A percentile compares a stretch with the other conserved stretches of the same genome.
Evolutionary conservation across 2,888 invertebrate genomes (phyloP).

Genomic region (Crioceris asparagi): DNA sequence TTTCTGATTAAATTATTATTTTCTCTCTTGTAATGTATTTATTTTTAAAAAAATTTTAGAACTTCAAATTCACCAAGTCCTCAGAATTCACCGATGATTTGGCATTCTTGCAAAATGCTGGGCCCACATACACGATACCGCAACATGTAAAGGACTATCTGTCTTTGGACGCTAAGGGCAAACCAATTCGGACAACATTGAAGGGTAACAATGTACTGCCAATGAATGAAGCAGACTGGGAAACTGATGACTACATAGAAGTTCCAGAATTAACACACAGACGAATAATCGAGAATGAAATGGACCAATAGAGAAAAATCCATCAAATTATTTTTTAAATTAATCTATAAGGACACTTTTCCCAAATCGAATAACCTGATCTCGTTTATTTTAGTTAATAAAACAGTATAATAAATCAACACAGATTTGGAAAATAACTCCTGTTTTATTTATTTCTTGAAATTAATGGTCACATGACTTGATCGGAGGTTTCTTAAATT

Average conservation of each 20-base stretch:
- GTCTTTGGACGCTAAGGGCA: constrained; percentile 48
- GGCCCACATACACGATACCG: constrained; percentile 38
- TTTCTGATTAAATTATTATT: too few relatives aligned
- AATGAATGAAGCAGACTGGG: constrained; percentile 53
- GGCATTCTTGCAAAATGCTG: constrained; percentile 54
- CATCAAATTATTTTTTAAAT: too few relatives aligned
- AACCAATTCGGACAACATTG: constrained; percentile 49
- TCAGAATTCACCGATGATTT: constrained; percentile 46
- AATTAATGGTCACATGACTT: too few relatives aligned
- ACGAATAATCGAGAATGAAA: too few relatives aligned
- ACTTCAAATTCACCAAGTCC: constrained; percentile 48
- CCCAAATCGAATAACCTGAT: too few relatives aligned
- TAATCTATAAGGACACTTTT: too few relatives aligned
- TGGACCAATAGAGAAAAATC: too few relatives aligned
- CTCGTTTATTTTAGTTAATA: too few relatives aligned
- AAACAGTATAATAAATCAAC: too few relatives aligned
- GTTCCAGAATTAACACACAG: constrained; percentile 38
- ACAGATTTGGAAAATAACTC: too few relatives aligned
- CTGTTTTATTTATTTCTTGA: too few relatives aligned
- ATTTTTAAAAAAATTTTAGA: constrained; percentile 35
- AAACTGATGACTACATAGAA: constrained; percentile 57
- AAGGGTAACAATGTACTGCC: constrained; percentile 41
- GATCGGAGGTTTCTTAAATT: too few relatives aligned
- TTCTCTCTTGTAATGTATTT: constrained; percentile 4
- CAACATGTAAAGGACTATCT: constrained; percentile 48